Evolutionary conservation across 2,797 vertebrate species (phyloP).

Genomic region (Falco biarmicus): DNA sequence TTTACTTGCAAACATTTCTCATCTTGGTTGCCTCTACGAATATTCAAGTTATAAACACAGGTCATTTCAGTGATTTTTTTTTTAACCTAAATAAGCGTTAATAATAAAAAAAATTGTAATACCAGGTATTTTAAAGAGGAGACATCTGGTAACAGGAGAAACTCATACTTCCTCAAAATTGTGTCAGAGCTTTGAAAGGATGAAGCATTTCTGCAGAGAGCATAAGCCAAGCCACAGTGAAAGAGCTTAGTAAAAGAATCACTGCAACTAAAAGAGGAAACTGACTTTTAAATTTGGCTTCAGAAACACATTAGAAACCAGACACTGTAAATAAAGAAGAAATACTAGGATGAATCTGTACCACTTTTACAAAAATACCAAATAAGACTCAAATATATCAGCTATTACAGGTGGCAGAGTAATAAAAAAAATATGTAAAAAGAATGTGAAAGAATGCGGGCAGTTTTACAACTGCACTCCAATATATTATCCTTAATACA

Average conservation of each 20-base stretch:
- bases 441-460: background rate
- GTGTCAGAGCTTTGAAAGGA: background rate
- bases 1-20: background rate
- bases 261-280: background rate
- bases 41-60: background rate
- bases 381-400: background rate
- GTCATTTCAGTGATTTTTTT: background rate
- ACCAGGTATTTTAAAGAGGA: background rate
- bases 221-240: background rate
- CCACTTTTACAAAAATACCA: background rate
- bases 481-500: background rate
- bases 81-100: background rate
- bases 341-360: background rate
- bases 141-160: conserved; percentile 30
- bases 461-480: background rate
- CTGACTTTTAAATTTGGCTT: background rate
- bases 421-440: background rate
- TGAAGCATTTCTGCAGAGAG: background rate
- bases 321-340: background rate
- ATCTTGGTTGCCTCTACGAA: background rate
- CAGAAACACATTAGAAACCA: background rate
- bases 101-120: background rate
- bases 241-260: background rate
- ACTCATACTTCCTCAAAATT: conserved; percentile 45
- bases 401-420: background rate